A percentile compares a stretch with the other conserved stretches of the same genome.
Evolutionary conservation across 2,888 invertebrate species (phyloP).

Genomic region (Biston betularia): DNA sequence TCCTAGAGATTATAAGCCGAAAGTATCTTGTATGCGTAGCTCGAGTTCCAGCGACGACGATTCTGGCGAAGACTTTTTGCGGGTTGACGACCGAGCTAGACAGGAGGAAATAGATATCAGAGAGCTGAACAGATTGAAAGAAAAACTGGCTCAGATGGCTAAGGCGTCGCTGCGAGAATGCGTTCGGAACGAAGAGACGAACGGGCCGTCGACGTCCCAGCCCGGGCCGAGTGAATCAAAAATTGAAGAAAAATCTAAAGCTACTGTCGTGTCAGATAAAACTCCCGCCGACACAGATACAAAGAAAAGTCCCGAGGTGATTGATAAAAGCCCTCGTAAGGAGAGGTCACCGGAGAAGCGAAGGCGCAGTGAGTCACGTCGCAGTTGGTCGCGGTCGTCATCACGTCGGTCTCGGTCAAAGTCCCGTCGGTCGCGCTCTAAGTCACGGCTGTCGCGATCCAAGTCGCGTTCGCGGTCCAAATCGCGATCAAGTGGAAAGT

Average conservation of each 20-base stretch:
- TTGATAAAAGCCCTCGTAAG: constrained; percentile 53
- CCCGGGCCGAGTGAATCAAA: constrained; percentile 33
- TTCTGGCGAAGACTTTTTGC: constrained; percentile 83
- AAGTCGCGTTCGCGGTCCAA: constrained; percentile 65
- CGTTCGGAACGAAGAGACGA: constrained; percentile 57
- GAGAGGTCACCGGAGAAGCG: constrained; percentile 61
- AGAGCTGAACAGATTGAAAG: constrained; percentile 89
- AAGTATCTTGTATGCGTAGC: constrained; percentile 84
- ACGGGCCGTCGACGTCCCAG: constrained; percentile 62
- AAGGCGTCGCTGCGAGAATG: constrained; percentile 82
- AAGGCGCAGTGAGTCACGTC: constrained; percentile 54
- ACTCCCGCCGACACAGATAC: constrained; percentile 42
- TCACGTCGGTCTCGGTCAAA: constrained; percentile 62
- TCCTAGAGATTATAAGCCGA: constrained; percentile 61
- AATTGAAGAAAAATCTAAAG: constrained; percentile 35
- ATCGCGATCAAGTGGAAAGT: constrained; percentile 55
- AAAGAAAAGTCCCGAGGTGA: constrained; percentile 36
- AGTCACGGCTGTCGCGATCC: constrained; percentile 59
- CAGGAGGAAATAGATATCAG: constrained; percentile 87
- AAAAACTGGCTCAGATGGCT: constrained; percentile 89
- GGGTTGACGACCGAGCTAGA: constrained; percentile 77
- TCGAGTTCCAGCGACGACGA: constrained; percentile 87
- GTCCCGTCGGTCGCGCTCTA: constrained; percentile 56
- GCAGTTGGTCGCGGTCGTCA: constrained; percentile 69
- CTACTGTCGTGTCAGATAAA: constrained; percentile 48